These are phyloP conservation scores for Vultur gryphus DNA, from an alignment of 2,797 vertebrate genomes.

Conservation along the genomic window DNA sequence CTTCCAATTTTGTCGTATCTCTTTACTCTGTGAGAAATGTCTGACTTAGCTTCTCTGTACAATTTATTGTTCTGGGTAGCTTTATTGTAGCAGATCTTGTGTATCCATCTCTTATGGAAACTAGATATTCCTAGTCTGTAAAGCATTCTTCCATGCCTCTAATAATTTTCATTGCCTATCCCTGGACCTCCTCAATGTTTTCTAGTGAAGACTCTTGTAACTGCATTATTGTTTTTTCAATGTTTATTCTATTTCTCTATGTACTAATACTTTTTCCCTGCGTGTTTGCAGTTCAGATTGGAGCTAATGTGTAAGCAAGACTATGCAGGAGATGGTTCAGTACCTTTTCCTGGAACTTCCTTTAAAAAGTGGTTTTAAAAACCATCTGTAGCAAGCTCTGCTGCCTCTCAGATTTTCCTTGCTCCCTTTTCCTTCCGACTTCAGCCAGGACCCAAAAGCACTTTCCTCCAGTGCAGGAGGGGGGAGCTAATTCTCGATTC, in stretches of 20 bases:
- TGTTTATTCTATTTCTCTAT: not conserved
- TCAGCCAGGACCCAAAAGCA: not conserved
- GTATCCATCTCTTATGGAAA: not conserved
- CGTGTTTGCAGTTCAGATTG: not conserved
- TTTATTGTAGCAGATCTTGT: not conserved
- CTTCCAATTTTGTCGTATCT: not conserved
- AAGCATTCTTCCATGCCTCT: not conserved
- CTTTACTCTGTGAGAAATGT: not conserved
- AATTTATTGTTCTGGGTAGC: not conserved
- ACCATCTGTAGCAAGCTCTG: not conserved
- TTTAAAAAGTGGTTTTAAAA: not conserved
- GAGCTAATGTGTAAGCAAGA: not conserved
- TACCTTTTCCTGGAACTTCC: not conserved
- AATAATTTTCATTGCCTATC: not conserved
- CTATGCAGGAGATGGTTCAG: not conserved
- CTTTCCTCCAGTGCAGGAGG: not conserved
- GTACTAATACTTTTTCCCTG: not conserved
- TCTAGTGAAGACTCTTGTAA: not conserved
- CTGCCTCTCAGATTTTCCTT: not conserved
- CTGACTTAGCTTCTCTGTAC: not conserved
- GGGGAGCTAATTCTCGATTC: not conserved
- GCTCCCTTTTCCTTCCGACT: not conserved
- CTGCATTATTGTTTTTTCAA: not conserved
- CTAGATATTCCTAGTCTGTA: not conserved
- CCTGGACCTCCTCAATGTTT: not conserved